Base-by-base conservation (phyloP, 2,797 vertebrate species). In the Carduelis carduelis region DNA sequence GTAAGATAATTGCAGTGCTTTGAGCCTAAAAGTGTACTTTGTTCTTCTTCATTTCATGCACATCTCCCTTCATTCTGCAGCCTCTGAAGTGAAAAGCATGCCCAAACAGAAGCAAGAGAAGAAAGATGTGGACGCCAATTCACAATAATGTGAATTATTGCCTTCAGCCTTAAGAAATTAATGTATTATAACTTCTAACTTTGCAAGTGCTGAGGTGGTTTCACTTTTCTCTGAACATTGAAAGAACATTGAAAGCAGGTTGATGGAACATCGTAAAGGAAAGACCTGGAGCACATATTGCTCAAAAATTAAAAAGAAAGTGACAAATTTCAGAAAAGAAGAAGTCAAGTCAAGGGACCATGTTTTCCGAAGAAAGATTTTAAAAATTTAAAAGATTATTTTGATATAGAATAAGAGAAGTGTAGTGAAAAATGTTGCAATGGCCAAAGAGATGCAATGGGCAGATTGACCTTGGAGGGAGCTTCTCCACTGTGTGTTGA, bases 31-130 rank as follows among this genome's bases (percentile, higher is more conserved):
- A 9, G 7, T 49, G 21, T 74, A 49, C 37, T 75, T 75, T 43
- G n/a, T 89, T 87, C 28, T 89, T 87, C 28, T 82, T 87, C 19
- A 35, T 70, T 94, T 74, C 7, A 15, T 72, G 59, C 30, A 59
- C 47, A 9, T 68, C 26, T 64, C 65, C 14, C 64, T 90, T 70
- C 27, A 27, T 91, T 63, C 71, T 83, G 68, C 59, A 89, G 37
- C 41, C 59, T 74, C 76, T 87, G 91, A 75, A 57, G 17, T 61
- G 91, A 71, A 93, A 88, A 93, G 12, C 57, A 65, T 6, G 4
- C 22, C 44, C 50, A 75, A 61, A 83, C 0, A 12, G 55, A 71
- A 91, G 20, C 20, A 69, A 89, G 27, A 21, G 14, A 78, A 79
- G 35, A 63, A n/a, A 60, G 32, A 80, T 53, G 26, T 27, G 59